Conservation (phyloP, 2,888 invertebrate species). For the Hypsopygia costalis region DNA sequence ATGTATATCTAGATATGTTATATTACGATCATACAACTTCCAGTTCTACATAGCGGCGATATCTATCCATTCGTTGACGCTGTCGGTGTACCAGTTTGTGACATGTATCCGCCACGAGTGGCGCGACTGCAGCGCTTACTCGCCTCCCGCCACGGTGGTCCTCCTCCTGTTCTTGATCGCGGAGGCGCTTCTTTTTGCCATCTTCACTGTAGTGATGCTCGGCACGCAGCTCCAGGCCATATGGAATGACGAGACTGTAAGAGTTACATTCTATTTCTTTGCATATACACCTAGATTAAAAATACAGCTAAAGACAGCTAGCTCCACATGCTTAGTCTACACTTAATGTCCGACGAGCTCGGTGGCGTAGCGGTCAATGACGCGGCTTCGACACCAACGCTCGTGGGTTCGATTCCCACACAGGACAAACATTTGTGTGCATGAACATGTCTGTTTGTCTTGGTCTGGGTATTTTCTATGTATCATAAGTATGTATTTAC, state of each 20-base stretch:
- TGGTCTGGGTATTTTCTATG: no score
- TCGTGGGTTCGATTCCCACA: no score
- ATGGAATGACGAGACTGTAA: constrained; percentile 96
- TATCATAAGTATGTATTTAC: no score
- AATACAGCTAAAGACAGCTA: no score
- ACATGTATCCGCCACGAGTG: constrained; percentile 96
- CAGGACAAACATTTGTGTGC: no score
- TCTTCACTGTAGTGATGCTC: constrained; percentile 98
- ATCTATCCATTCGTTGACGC: constrained; percentile 94
- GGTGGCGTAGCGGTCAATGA: no score
- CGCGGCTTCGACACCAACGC: no score
- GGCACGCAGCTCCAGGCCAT: constrained; percentile 98
- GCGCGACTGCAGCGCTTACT: constrained; percentile 95
- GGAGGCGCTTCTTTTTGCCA: constrained; percentile 97
- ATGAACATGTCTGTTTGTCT: no score
- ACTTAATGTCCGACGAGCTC: no score
- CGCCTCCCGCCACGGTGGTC: constrained; percentile 97
- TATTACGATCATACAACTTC: neutral
- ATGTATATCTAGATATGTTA: no score
- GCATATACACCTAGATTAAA: no score
- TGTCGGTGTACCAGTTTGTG: constrained; percentile 96
- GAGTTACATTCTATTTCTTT: constrained; percentile 3
- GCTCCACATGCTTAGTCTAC: no score
- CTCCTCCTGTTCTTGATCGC: constrained; percentile 94
- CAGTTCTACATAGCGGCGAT: constrained; percentile 99